A percentile compares a stretch with the other conserved stretches of the same genome.
Conservation (phyloP, 2,888 invertebrate species). For the Coelogynopora nodosa region DNA sequence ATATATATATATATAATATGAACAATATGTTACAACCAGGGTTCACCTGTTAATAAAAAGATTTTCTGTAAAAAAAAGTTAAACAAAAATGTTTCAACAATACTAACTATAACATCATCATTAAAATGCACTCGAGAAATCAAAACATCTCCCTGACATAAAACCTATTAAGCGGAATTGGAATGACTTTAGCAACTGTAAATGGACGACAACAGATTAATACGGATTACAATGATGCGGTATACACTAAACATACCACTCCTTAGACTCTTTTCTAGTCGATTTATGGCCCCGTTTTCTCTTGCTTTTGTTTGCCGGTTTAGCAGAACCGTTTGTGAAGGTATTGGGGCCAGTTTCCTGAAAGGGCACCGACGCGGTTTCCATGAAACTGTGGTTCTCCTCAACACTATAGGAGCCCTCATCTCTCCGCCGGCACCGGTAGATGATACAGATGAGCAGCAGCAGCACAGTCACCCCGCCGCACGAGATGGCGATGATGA, state of each 20-base stretch:
- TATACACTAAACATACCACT: slow-evolving; percentile 18
- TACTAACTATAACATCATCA: no score
- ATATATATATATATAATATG: no score
- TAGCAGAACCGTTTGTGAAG: not conserved
- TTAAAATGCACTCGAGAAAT: no score
- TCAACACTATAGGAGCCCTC: slow-evolving; percentile 87
- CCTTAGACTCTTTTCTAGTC: not conserved
- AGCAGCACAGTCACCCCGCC: slow-evolving; percentile 79
- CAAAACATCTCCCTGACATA: no score
- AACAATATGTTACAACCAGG: no score
- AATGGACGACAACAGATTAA: no score
- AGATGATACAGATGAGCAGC: slow-evolving; percentile 73
- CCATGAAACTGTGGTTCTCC: slow-evolving; percentile 67
- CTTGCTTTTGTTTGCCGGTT: not conserved
- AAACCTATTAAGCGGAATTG: no score
- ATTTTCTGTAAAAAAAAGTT: no score
- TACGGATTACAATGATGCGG: no score
- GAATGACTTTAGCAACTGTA: no score
- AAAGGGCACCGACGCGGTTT: not conserved
- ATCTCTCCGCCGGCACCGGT: slow-evolving; percentile 66
- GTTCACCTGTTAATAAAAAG: no score
- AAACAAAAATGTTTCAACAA: no score
- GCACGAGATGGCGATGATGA: slow-evolving; percentile 82
- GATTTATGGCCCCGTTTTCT: not conserved
- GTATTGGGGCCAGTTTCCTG: not conserved